Evolutionary conservation across 2,113 vertebrate genomes (phyloP).

Genomic region (Eurystomus gularis): DNA sequence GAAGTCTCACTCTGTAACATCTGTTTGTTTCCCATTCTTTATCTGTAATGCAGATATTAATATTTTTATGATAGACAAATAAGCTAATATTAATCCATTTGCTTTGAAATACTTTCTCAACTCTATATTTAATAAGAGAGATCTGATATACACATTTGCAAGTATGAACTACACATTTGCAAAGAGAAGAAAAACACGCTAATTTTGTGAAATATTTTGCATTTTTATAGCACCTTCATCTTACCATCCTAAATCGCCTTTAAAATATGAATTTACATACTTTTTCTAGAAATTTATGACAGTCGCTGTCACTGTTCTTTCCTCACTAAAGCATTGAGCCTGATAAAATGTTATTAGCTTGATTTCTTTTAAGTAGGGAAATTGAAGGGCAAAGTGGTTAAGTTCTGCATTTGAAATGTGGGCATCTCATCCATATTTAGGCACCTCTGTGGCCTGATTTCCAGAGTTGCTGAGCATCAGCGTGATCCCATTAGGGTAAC

Average conservation of each 20-base stretch:
- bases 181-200: neutral
- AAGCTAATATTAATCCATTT: neutral
- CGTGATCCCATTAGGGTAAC: slow-evolving; percentile 7
- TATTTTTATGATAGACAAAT: neutral
- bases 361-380: slow-evolving; percentile 24
- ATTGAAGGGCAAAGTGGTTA: slow-evolving; percentile 3
- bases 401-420: neutral
- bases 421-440: slow-evolving; percentile 37
- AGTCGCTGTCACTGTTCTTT: neutral
- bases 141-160: neutral
- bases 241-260: neutral
- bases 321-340: neutral
- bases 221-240: neutral
- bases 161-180: neutral
- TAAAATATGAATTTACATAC: neutral
- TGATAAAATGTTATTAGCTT: neutral
- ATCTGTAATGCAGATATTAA: neutral
- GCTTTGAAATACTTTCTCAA: neutral
- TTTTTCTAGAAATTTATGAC: neutral
- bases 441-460: neutral
- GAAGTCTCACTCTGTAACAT: neutral
- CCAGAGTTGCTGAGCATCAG: neutral
- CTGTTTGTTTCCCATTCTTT: neutral
- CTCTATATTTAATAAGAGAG: neutral
- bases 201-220: neutral